Evolutionary conservation across 1,140 invertebrate species (phyloP).

Genomic region (Pogonomyrmex californicus): DNA sequence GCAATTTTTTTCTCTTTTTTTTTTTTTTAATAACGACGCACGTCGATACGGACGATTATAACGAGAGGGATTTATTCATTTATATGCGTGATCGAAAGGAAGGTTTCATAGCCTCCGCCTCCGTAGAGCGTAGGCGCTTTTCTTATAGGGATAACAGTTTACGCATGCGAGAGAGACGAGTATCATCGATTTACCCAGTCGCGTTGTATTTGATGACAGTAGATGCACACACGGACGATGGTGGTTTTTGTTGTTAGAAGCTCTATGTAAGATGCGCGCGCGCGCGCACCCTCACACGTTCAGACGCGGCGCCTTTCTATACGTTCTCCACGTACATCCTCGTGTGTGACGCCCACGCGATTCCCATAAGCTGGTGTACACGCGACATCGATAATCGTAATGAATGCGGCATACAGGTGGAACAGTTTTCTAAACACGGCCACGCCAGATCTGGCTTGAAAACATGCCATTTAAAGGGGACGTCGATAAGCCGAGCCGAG

Average conservation of each 20-base stretch:
- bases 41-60: neutral
- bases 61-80: neutral
- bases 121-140: neutral
- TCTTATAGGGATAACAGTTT: slow-evolving; percentile 11
- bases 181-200: slow-evolving; percentile 48
- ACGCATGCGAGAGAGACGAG: slow-evolving; percentile 45
- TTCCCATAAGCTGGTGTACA: neutral
- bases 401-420: neutral
- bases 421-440: slow-evolving; percentile 27
- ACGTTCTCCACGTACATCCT: neutral
- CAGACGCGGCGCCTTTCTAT: neutral
- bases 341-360: neutral
- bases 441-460: neutral
- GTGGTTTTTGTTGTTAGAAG: slow-evolving; percentile 10
- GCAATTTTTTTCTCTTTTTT: too few species aligned
- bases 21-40: too few species aligned
- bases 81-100: neutral
- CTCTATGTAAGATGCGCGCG: neutral
- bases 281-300: too few species aligned
- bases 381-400: slow-evolving; percentile 34
- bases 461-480: neutral
- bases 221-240: neutral
- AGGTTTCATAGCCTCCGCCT: neutral
- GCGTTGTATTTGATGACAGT: slow-evolving; percentile 43
- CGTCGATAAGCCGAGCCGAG: slow-evolving; percentile 2